These are phyloP conservation scores for Brotula barbata DNA, from an alignment of 2,797 vertebrate species.

Conservation along the genomic window DNA sequence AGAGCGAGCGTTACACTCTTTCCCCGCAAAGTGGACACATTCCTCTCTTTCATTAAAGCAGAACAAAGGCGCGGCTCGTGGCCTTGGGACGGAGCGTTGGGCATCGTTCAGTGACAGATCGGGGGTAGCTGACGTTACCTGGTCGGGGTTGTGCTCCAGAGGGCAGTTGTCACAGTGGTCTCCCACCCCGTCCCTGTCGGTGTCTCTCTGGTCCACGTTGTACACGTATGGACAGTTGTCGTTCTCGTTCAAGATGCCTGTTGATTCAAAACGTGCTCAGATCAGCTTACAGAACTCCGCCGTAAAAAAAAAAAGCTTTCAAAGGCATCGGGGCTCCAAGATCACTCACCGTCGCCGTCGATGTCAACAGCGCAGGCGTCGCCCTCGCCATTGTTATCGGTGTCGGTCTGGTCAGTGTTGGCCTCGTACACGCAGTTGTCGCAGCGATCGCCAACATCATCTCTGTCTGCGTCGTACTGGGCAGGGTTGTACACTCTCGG, in stretches of 20 bases:
- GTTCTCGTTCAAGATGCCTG: constrained; percentile 93
- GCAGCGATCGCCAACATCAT: constrained; percentile 94
- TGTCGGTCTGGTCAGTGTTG: constrained; percentile 96
- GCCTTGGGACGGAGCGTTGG: constrained; percentile 5
- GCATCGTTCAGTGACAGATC: too few species aligned
- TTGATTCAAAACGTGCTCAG: constrained; percentile 30
- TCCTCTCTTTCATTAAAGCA: constrained; percentile 51
- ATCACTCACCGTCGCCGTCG: constrained; percentile 93
- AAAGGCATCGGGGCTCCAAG: too few species aligned
- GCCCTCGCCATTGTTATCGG: constrained; percentile 95
- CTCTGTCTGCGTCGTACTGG: constrained; percentile 94
- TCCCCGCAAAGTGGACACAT: constrained; percentile 43
- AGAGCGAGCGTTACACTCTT: constrained; percentile 17
- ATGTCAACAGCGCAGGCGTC: constrained; percentile 97
- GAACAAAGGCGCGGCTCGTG: constrained; percentile 25
- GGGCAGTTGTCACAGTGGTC: constrained; percentile 99
- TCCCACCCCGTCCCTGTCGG: constrained; percentile 93
- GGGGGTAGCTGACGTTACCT: constrained; percentile 82
- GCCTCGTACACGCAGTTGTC: constrained; percentile 97
- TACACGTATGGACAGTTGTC: constrained; percentile 98
- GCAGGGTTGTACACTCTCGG: constrained; percentile 93
- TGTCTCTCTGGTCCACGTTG: constrained; percentile 96
- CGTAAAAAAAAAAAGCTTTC: too few species aligned
- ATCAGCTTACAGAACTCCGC: constrained; percentile 25
- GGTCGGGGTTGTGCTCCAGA: constrained; percentile 96